A percentile compares a stretch with the other conserved stretches of the same genome.
Conservation (phyloP, 2,113 vertebrate genomes). For the Amphilophus citrinellus region DNA sequence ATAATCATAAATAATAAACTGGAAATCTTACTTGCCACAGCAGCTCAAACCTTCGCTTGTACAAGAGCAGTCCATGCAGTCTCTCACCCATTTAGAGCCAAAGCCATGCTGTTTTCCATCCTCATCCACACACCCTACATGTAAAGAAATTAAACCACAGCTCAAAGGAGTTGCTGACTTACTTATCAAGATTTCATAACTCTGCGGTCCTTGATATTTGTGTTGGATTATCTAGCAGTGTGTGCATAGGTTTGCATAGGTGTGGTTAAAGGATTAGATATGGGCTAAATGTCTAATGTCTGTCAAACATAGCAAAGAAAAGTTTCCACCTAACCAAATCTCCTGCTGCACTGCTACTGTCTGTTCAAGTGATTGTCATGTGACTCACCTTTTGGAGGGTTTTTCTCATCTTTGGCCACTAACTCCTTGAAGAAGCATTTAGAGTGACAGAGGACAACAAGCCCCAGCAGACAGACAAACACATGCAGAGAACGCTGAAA, state of each 20-base stretch:
- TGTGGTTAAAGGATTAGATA: conserved; percentile 14
- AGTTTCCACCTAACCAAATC: neutral
- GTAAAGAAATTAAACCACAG: conserved; percentile 21
- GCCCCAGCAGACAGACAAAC: conserved; percentile 48
- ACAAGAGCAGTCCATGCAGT: conserved; percentile 56
- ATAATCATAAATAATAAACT: neutral
- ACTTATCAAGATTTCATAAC: neutral
- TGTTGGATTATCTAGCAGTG: neutral
- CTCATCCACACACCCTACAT: conserved; percentile 54
- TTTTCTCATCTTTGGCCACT: conserved; percentile 21
- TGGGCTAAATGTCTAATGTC: neutral
- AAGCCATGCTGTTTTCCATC: conserved; percentile 39
- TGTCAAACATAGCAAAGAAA: neutral
- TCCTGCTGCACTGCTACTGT: neutral
- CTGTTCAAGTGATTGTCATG: neutral
- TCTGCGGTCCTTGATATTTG: neutral
- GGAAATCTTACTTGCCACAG: conserved; percentile 46
- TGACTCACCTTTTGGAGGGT: conserved; percentile 52
- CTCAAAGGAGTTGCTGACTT: neutral
- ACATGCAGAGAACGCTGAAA: conserved; percentile 50
- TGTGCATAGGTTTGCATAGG: conserved; percentile 16
- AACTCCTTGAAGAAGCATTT: conserved; percentile 16
- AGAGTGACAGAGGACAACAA: conserved; percentile 51
- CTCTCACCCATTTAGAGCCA: conserved; percentile 29
- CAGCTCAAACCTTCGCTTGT: neutral